A percentile compares a stretch with the other conserved stretches of the same genome.
Evolutionary conservation across 2,888 invertebrate species (phyloP).

Genomic region (Bimastos eiseni): DNA sequence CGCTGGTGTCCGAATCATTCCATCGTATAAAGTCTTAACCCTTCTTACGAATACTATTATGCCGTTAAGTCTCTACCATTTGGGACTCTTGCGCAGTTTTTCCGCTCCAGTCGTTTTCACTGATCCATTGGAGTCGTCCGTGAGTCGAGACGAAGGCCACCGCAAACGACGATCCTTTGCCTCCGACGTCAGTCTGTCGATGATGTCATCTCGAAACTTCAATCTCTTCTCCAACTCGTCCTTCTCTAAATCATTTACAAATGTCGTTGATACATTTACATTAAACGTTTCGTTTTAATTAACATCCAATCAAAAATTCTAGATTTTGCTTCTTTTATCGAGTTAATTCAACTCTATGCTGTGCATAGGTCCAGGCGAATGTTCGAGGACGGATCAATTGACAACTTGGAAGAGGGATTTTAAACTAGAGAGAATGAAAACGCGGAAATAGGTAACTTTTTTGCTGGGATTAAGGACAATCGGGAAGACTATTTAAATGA

Average conservation of each 20-base stretch:
- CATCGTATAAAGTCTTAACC: neutral
- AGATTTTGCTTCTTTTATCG: too few species aligned
- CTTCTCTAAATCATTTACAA: neutral
- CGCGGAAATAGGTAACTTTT: too few species aligned
- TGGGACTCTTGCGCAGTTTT: neutral
- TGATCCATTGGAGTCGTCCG: neutral
- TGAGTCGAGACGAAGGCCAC: neutral
- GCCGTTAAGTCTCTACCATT: neutral
- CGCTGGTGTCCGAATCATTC: too few species aligned
- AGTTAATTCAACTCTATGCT: too few species aligned
- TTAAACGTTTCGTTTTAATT: too few species aligned
- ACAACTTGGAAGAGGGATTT: too few species aligned
- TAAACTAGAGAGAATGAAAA: too few species aligned
- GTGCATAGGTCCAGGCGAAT: too few species aligned
- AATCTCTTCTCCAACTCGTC: neutral
- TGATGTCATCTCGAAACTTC: neutral
- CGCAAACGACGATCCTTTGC: neutral
- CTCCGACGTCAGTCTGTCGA: neutral
- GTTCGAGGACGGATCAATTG: too few species aligned
- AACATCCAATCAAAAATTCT: too few species aligned
- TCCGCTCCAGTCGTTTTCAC: neutral
- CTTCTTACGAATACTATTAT: neutral
- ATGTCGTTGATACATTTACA: neutral
- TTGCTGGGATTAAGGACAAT: too few species aligned
- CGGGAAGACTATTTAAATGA: too few species aligned